Base-by-base conservation (phyloP, 2,113 vertebrate genomes). In the Oncorhynchus kisutch region DNA sequence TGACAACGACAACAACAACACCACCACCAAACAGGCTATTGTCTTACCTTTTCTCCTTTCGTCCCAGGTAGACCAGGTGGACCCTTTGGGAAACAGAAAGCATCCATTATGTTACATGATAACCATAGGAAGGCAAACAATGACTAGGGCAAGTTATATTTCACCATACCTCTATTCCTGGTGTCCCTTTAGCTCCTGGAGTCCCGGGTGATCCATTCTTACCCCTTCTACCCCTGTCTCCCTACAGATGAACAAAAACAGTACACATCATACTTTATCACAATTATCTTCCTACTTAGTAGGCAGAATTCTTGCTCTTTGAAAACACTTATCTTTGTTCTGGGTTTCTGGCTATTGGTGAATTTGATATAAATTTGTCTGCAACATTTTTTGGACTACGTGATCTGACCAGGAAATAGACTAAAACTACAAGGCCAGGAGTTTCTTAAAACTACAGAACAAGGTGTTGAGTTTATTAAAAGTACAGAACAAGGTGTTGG, bases 11-110 rank as follows among this genome's bases (percentile, higher is more conserved):
- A 60, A 18, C 57, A 60, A 18, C 20, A 18, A 22, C 8, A 25
- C 4, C 31, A 31, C 48, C 48, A 51, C 49, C 49, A 51, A 51
- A 14, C 13, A 73, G 12, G 12, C n/a, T 51, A 51, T 14, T 3
- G 3, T 34, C 12, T 71, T 75, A 96, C 96, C 93, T 96, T 97
- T 76, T 77, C 94, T 81, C 96, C 96, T 84, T 96, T 96, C 11
- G 54, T 74, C 76, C 95, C 96, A 1, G 90, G 67, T 0, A 68
- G 60, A 6, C 96, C 96, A 2, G 86, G 83, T 71, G 82, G 79
- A n/a, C 96, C 94, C 96, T 97, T 34, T 0, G 34, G 18, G 75
- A 80, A 72, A 76, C 2, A 72, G 2, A 73, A 34, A 78, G 12
- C 51, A 34, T 24, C 20, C 24, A 6, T 62, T 24, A 31, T 22